These are phyloP conservation scores for Maccullochella peelii DNA, from an alignment of 2,113 vertebrate species.

Conservation along the genomic window DNA sequence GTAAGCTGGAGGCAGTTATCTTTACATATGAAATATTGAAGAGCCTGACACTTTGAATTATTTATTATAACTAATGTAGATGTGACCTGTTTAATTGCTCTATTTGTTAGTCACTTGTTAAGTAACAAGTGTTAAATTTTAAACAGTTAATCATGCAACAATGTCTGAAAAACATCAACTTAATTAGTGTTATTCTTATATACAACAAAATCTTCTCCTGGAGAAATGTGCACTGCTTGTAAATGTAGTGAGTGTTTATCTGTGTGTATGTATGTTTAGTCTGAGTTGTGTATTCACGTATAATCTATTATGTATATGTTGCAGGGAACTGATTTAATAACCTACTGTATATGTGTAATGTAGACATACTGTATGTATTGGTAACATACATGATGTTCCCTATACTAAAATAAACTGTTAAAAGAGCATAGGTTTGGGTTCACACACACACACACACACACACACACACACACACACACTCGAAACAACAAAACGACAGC, in stretches of 20 bases:
- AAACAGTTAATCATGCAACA: too few species aligned
- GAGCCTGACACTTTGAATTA: slow-evolving; percentile 46
- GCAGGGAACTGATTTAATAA: not conserved
- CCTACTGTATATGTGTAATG: too few species aligned
- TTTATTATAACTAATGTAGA: slow-evolving; percentile 56
- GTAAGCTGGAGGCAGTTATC: slow-evolving; percentile 42
- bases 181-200: not conserved
- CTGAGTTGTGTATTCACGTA: not conserved
- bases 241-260: not conserved
- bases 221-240: not conserved
- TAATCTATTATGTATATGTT: not conserved
- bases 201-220: not conserved
- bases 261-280: not conserved
- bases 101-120: slow-evolving; percentile 50
- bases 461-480: too few species aligned
- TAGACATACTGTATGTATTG: not conserved
- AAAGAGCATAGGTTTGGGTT: not conserved
- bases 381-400: not conserved
- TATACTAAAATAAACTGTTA: not conserved
- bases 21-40: slow-evolving; percentile 54
- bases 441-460: too few species aligned
- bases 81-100: slow-evolving; percentile 45
- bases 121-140: not conserved
- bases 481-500: too few species aligned
- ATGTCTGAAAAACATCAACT: slow-evolving; percentile 5